phyloP scores from a whole-genome alignment of 2,113 vertebrate genomes.

The Zingel zingel region DNA sequence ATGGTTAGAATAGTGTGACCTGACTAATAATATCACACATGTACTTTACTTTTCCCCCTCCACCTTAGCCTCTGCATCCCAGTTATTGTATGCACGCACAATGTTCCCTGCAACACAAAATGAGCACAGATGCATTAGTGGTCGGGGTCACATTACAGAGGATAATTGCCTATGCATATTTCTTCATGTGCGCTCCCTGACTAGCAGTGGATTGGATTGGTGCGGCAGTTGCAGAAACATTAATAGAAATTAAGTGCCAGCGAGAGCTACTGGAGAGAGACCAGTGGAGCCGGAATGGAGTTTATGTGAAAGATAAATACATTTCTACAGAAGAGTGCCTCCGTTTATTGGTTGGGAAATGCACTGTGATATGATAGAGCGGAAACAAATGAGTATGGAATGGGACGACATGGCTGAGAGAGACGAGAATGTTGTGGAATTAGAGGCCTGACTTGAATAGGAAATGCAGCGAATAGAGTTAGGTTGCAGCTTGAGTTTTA shows the following conservation, averaged over 20 bases:
- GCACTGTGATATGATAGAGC: conserved; percentile 82
- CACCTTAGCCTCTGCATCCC: conserved; percentile 22
- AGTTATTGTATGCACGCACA: conserved; percentile 56
- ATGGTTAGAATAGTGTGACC: conserved; percentile 17
- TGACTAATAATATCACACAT: conserved; percentile 41
- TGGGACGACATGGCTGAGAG: conserved; percentile 75
- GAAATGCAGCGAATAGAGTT: conserved; percentile 51
- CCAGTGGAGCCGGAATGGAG: conserved; percentile 78
- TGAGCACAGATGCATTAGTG: conserved; percentile 77
- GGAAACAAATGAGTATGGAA: conserved; percentile 82
- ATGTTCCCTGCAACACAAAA: conserved; percentile 69
- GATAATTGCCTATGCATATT: conserved; percentile 85
- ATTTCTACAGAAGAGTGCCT: conserved; percentile 85
- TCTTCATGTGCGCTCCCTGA: conserved; percentile 74
- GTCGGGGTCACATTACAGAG: conserved; percentile 75
- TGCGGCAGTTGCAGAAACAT: conserved; percentile 83
- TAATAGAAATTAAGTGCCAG: conserved; percentile 87
- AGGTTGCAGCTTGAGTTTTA: conserved; percentile 17
- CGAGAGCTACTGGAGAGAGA: conserved; percentile 81
- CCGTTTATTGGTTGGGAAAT: conserved; percentile 85
- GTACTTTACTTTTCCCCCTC: conserved; percentile 12
- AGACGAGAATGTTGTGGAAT: conserved; percentile 66
- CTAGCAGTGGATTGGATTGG: conserved; percentile 74
- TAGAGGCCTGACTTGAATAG: conserved; percentile 74
- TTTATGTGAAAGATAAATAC: conserved; percentile 86